Percentiles rank a stretch among this genome's conserved stretches.
Evolutionary conservation across 2,113 vertebrate genomes (phyloP).

Genomic region (Zosterops hypoxanthus): DNA sequence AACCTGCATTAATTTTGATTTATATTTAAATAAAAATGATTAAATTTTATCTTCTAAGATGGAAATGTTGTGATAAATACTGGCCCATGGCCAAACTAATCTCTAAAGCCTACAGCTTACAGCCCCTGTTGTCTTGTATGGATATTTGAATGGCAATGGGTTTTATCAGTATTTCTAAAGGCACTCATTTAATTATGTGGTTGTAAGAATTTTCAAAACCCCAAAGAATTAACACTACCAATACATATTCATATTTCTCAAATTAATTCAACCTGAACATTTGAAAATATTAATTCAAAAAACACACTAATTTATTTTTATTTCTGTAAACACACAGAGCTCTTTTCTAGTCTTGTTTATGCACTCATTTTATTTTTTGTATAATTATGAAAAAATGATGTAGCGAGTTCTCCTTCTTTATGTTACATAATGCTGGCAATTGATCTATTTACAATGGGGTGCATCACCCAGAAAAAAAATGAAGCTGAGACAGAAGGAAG

Average conservation of each 20-base stretch:
- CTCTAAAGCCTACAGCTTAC: slow-evolving; percentile 80
- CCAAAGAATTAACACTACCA: slow-evolving; percentile 80
- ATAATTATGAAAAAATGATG: slow-evolving; percentile 24
- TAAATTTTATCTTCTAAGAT: slow-evolving; percentile 86
- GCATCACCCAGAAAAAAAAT: background rate
- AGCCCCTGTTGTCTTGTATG: slow-evolving; percentile 81
- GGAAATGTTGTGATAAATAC: slow-evolving; percentile 84
- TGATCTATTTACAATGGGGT: background rate
- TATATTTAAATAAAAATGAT: slow-evolving; percentile 88
- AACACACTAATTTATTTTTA: slow-evolving; percentile 70
- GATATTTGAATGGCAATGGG: slow-evolving; percentile 83
- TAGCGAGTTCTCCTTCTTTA: background rate
- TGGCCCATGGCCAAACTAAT: slow-evolving; percentile 85
- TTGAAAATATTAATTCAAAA: slow-evolving; percentile 79
- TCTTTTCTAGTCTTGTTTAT: slow-evolving; percentile 21
- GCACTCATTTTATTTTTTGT: slow-evolving; percentile 55
- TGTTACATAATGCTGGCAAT: background rate
- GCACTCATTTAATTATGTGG: slow-evolving; percentile 86
- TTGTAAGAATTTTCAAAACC: slow-evolving; percentile 86
- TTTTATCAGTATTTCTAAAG: slow-evolving; percentile 87
- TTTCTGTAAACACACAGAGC: slow-evolving; percentile 65
- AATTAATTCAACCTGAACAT: slow-evolving; percentile 83
- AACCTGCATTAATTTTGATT: slow-evolving; percentile 82
- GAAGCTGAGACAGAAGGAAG: background rate
- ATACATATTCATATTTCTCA: slow-evolving; percentile 83